Evolutionary conservation across 1,140 invertebrate genomes (phyloP).

Genomic region (Orussus abietinus): DNA sequence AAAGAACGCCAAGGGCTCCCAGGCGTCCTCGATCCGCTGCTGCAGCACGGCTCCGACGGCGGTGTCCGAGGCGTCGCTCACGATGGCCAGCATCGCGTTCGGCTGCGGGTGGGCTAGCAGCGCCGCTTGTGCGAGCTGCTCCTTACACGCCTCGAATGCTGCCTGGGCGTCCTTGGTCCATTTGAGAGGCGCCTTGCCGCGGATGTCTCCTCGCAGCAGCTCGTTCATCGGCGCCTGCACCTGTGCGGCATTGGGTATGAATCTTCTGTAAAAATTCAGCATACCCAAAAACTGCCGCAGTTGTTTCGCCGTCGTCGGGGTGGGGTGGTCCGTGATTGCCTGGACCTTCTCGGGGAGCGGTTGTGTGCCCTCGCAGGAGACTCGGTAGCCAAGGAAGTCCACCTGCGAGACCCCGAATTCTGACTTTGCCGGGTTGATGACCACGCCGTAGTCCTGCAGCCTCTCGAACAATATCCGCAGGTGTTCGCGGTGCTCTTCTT

Average conservation of each 20-base stretch:
- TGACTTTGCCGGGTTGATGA: constrained; percentile 33
- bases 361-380: constrained; percentile 24
- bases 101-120: constrained; percentile 27
- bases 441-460: constrained; percentile 17
- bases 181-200: constrained; percentile 16
- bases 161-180: constrained; percentile 21
- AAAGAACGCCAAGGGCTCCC: constrained; percentile 42
- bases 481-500: constrained; percentile 24
- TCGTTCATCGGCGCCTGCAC: constrained; percentile 23
- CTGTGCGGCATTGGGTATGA: constrained; percentile 19
- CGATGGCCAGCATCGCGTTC: constrained; percentile 17
- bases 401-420: constrained; percentile 22
- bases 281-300: constrained; percentile 29
- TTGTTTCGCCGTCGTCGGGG: constrained; percentile 21
- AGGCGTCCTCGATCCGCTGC: constrained; percentile 18
- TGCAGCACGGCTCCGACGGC: constrained; percentile 25
- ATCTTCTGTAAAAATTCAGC: constrained; percentile 26
- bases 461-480: constrained; percentile 20
- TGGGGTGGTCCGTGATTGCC: constrained; percentile 21
- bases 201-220: constrained; percentile 14
- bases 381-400: constrained; percentile 33
- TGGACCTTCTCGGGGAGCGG: constrained; percentile 31
- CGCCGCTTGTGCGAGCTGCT: constrained; percentile 20
- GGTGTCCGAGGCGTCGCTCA: constrained; percentile 28
- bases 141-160: constrained; percentile 22